Base-by-base conservation (phyloP, 2,113 vertebrate genomes). In the Calyptomena viridis region DNA sequence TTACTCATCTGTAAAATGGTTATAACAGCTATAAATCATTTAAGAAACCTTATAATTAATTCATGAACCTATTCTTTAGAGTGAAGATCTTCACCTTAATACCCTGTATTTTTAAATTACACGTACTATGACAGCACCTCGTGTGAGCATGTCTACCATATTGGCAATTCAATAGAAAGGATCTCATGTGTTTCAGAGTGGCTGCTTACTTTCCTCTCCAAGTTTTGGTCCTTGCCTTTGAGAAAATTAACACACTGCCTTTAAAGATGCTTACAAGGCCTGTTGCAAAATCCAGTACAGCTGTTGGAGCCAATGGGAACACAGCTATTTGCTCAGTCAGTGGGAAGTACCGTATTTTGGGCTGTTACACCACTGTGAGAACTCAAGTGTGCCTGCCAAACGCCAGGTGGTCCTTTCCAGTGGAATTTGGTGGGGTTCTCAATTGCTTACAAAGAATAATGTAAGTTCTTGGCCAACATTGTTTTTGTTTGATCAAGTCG, bases 1-100 rank as follows among this genome's bases (percentile, higher is more conserved):
- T 66, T 91, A 50, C 55, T 94, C 67, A 80, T 63, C 75, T 80
- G 39, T 83, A 91, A 89, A 95, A 87, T 77, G 39, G 55, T 83
- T 94, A 31, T 80, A 95, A 67, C 8, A 87, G 23, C 81, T 85
- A 87, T 64, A 91, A 95, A 91, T 94, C 3, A 85, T 87, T 83
- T 73, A 74, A 74, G 72, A 74, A 90, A 55, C 4, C 24, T 77
- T 71, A 8, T 84, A 77, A 90, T 62, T 91, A 8, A 66, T 93
- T 79, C 84, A 77, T 77, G 56, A 95, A 50, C 63, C 59, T 91
- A 40, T 69, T 87, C 27, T 88, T 94, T 59, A 75, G 31, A 35
- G 33, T 64, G 55, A 83, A 49, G 50, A 59, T 73, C 53, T 73
- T 80, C 40, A 66, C 39, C 66, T 87, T 74, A 22, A 28, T 56